Base-by-base conservation (phyloP, 64 coral and sea anemone genomes). In the Montipora sp. region DNA sequence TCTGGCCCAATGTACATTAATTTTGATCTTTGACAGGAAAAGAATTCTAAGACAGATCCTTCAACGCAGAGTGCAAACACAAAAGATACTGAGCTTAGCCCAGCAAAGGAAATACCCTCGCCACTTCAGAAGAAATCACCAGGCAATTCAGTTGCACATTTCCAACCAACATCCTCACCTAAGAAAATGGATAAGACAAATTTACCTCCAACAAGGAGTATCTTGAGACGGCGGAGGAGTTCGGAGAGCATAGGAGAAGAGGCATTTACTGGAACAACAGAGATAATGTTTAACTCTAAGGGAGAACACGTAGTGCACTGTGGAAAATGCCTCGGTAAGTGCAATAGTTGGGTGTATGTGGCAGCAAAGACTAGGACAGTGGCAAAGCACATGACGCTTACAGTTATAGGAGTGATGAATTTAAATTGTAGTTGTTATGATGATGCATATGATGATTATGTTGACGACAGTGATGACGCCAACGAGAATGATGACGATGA, bases 251-350 rank as follows among this genome's bases (percentile, higher is more conserved):
- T 84, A 16, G 51, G 50, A 81, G 90, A 95, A 1, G 74, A 48
- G 9, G 65, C 83, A 21, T 94, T 92, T 79, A 83, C 48, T n/a
- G 94, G 97, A 20, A 92, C 88, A 53, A 49, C 48, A 47, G 88
- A 93, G 69, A 73, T 96, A 18, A 89, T 44, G 3, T 96, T 96
- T 84, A 81, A 65, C 13, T 92, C 69, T 8, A 95, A 91, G 80
- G 89, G 94, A 86, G 88, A 94, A 8, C 97, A 90, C 21, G 78
- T 91, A n/a, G 94, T 96, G 7, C 94, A 99, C 73, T 94, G 89
- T 92, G 97, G 97, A 47, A 95, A 93, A 73, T 99, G 97, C 49
- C 47, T 99, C 9, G 97, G 97, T 99, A 19, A 94, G 13, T 44
- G 9, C 11, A 11, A 3, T 63, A 16, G 13, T 14, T 16, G 51